A percentile compares a stretch with the other conserved stretches of the same genome.
Conservation (phyloP, 2,888 invertebrate genomes). For the Pemphredon lugubris region DNA sequence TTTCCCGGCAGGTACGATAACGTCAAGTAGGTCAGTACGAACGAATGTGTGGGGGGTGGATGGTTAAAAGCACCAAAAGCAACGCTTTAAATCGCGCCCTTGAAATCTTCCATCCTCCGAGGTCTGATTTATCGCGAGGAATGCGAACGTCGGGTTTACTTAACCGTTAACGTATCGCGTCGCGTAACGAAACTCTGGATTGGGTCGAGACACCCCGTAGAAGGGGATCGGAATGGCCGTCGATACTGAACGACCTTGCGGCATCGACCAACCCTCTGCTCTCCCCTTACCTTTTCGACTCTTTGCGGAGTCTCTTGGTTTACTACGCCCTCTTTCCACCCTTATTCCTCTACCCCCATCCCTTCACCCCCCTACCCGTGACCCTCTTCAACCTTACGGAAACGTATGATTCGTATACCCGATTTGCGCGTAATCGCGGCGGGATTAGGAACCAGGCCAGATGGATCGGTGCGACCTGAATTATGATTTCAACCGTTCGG, state of each 20-base stretch:
- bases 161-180: slow-evolving; percentile 42
- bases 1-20: slow-evolving; percentile 8
- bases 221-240: slow-evolving; percentile 59
- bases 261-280: slow-evolving; percentile 73
- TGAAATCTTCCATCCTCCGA: slow-evolving; percentile 27
- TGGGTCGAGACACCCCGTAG: slow-evolving; percentile 39
- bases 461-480: neutral
- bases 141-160: slow-evolving; percentile 24
- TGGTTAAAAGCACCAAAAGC: too few species aligned
- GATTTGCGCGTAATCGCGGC: slow-evolving; percentile 29
- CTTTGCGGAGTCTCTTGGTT: slow-evolving; percentile 45
- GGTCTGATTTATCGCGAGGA: slow-evolving; percentile 33
- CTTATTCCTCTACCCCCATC: slow-evolving; percentile 5
- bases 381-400: slow-evolving; percentile 34
- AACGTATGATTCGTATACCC: slow-evolving; percentile 21
- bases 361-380: slow-evolving; percentile 17
- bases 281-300: slow-evolving; percentile 53
- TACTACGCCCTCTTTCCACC: slow-evolving; percentile 23
- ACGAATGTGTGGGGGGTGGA: too few species aligned
- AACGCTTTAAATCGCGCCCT: slow-evolving; percentile 38
- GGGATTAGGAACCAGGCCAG: slow-evolving; percentile 2
- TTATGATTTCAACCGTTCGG: neutral
- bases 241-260: slow-evolving; percentile 77
- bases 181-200: slow-evolving; percentile 32
- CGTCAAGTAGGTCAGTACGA: slow-evolving; percentile 45